phyloP scores from a whole-genome alignment of 2,113 vertebrate genomes.

The Sterna hirundo region DNA sequence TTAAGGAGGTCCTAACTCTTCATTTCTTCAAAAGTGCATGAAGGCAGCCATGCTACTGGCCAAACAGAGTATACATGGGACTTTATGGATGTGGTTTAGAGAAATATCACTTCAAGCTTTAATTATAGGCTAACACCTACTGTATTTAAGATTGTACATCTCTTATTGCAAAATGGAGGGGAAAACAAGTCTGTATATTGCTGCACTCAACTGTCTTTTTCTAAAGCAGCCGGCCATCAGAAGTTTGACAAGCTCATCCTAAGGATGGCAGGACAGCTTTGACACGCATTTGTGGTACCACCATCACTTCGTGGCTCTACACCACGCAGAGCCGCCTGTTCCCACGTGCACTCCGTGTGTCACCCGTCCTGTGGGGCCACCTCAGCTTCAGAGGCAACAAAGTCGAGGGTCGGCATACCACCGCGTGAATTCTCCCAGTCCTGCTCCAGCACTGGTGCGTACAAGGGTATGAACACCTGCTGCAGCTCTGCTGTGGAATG shows the following conservation, averaged over 20 bases:
- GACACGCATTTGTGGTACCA: neutral
- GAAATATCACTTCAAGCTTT: neutral
- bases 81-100: neutral
- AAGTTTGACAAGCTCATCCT: accelerated
- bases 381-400: neutral
- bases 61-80: neutral
- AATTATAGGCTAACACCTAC: neutral
- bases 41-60: neutral
- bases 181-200: neutral
- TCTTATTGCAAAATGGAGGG: neutral
- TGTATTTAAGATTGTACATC: neutral
- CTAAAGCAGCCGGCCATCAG: neutral
- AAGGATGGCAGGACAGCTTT: neutral
- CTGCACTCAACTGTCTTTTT: neutral
- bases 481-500: neutral
- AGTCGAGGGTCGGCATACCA: neutral
- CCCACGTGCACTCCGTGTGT: neutral
- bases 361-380: neutral
- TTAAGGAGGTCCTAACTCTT: neutral
- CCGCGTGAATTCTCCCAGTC: neutral
- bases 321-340: neutral
- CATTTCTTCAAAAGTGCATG: neutral
- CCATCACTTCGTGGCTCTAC: neutral
- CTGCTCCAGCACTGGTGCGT: neutral
- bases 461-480: neutral